Evolutionary conservation across 2,888 invertebrate species (phyloP), one percentile per base, ranked within the genome.

Genomic region (Agrotis puta): DNA sequence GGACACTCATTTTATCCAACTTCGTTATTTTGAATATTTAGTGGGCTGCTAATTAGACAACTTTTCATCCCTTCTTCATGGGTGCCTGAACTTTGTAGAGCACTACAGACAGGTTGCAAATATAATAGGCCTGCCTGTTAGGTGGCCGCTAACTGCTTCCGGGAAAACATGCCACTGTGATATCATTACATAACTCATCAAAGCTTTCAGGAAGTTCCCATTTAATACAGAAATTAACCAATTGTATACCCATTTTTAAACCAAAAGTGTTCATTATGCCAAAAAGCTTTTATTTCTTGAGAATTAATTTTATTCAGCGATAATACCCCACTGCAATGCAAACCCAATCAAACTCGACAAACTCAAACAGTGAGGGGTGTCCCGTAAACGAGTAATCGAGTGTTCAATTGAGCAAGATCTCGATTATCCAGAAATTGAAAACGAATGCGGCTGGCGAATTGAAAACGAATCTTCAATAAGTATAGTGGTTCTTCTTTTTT

Each of bases 361-460:
- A 95, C 92, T 95, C 94, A 92, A 93, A 94, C 92, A 94, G 89
- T 90, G 91, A 89, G 89, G 90, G 83, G 90, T 91, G 92, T 93
- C 91, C 90, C 91, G 92, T 94, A 94, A 94, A 93, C 94, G 94
- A 94, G 93, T 94, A 93, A 94, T 94, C 94, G 94, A 93, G 92
- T 94, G 93, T 94, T 95, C 95, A 94, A 95, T 95, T 95, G 95
- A 95, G 93, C 93, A 94, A 94, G 93, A 93, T 94, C 94, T 94
- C 93, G 93, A 94, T 94, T 94, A 94, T 95, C 90, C 92, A 92
- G 93, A 92, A 93, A 94, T 94, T 93, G 93, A 92, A 95, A 94
- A 93, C 92, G 93, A 93, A 93, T 90, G 92, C 91, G 92, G 90
- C 90, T 86, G 87, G 88, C 81, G 92, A 92, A 94, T 93, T 89